A percentile compares a stretch with the other conserved stretches of the same genome.
Evolutionary conservation across 2,797 vertebrate species (phyloP).

Genomic region (Notamacropus eugenii): DNA sequence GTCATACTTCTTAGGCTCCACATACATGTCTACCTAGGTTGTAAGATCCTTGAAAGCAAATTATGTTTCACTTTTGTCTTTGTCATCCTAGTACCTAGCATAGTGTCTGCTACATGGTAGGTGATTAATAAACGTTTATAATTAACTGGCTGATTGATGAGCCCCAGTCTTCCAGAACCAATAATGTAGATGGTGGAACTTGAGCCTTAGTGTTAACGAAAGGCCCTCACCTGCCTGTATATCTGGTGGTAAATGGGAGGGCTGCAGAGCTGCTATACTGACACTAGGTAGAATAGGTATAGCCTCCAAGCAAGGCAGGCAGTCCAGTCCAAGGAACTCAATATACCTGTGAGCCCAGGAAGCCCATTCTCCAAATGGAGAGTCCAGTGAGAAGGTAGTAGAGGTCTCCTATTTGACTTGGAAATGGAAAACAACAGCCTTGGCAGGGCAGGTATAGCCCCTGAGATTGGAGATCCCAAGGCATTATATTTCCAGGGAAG

Average conservation of each 20-base stretch:
- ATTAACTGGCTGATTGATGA: not conserved
- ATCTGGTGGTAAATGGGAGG: not conserved
- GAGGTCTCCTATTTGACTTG: not conserved
- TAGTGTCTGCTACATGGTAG: not conserved
- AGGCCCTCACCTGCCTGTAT: not conserved
- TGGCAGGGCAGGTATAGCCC: not conserved
- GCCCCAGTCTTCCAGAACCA: not conserved
- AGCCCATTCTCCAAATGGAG: not conserved
- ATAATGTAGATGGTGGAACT: not conserved
- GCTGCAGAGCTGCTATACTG: not conserved
- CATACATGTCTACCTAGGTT: not conserved
- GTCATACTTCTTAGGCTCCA: not conserved
- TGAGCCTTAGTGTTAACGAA: not conserved
- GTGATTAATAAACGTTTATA: not conserved
- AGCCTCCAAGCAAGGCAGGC: not conserved
- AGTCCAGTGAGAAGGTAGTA: not conserved
- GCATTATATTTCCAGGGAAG: not conserved
- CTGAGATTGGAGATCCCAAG: not conserved
- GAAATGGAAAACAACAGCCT: not conserved
- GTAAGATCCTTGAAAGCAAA: not conserved
- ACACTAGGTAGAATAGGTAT: not conserved
- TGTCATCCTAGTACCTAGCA: not conserved
- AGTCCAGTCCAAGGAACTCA: not conserved
- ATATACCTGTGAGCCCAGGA: not conserved
- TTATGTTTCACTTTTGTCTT: not conserved